phyloP scores from a whole-genome alignment of 2,113 vertebrate species.

The Tachysurus fulvidraco region DNA sequence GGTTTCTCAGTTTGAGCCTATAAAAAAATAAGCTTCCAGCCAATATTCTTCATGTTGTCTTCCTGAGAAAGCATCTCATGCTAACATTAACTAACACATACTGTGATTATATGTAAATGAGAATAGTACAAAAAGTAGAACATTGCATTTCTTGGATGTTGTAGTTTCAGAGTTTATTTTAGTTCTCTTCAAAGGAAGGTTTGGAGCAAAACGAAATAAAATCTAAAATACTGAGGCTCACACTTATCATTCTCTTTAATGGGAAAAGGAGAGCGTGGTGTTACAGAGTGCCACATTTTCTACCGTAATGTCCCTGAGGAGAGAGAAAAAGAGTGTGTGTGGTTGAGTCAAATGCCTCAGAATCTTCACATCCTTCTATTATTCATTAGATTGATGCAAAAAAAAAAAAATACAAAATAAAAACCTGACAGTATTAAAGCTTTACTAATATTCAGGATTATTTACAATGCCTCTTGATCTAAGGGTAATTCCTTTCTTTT shows the following conservation, averaged over 20 bases:
- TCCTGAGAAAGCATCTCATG: neutral
- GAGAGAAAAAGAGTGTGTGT: neutral
- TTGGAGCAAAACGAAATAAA: neutral
- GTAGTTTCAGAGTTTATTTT: neutral
- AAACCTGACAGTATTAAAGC: neutral
- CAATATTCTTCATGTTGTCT: neutral
- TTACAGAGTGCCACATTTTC: neutral
- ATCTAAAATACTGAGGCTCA: too few species aligned
- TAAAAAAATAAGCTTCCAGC: too few species aligned
- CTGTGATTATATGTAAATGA: neutral
- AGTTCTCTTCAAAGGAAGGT: neutral
- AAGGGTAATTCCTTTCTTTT: neutral
- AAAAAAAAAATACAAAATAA: neutral
- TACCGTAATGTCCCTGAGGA: neutral
- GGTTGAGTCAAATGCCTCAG: neutral
- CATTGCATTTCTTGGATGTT: neutral
- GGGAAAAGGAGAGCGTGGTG: neutral
- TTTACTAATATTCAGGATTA: neutral
- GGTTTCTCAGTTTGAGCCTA: too few species aligned
- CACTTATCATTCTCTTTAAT: neutral
- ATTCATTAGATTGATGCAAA: neutral
- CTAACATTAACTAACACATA: neutral
- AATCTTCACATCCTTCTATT: neutral
- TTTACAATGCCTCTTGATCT: neutral
- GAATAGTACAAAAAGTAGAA: neutral